These are phyloP conservation scores for Alouatta palliata DNA, from an alignment of 2,113 vertebrate genomes.

Conservation along the genomic window DNA sequence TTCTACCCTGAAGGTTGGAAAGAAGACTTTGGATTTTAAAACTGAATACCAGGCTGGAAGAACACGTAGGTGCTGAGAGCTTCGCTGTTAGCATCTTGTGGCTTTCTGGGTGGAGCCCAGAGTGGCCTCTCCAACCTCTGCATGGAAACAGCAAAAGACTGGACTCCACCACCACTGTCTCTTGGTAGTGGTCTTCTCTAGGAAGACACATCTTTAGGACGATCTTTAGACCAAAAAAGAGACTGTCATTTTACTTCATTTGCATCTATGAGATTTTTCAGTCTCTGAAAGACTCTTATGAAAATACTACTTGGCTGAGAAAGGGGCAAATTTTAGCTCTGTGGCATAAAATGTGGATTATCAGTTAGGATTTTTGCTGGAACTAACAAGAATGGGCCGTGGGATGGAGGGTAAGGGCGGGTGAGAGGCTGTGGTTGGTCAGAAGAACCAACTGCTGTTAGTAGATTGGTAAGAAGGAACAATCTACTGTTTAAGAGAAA, in stretches of 20 bases:
- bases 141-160: not conserved
- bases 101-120: not conserved
- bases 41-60: not conserved
- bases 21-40: constrained; percentile 27
- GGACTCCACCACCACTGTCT: not conserved
- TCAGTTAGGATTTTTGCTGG: not conserved
- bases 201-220: not conserved
- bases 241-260: not conserved
- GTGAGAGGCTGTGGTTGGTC: not conserved
- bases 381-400: not conserved
- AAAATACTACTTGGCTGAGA: not conserved
- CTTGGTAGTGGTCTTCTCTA: not conserved
- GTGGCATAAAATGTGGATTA: not conserved
- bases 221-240: not conserved
- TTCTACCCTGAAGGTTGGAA: not conserved
- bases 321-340: not conserved
- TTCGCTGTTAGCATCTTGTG: not conserved
- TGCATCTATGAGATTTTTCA: not conserved
- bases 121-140: not conserved
- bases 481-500: not conserved
- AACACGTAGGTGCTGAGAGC: not conserved
- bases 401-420: not conserved
- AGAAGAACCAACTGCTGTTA: not conserved
- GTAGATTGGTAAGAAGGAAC: too few species aligned
- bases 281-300: not conserved